A percentile compares a stretch with the other conserved stretches of the same genome.
These are phyloP conservation scores for Hetaerina americana DNA, from an alignment of 1,140 invertebrate genomes.

Conservation along the genomic window DNA sequence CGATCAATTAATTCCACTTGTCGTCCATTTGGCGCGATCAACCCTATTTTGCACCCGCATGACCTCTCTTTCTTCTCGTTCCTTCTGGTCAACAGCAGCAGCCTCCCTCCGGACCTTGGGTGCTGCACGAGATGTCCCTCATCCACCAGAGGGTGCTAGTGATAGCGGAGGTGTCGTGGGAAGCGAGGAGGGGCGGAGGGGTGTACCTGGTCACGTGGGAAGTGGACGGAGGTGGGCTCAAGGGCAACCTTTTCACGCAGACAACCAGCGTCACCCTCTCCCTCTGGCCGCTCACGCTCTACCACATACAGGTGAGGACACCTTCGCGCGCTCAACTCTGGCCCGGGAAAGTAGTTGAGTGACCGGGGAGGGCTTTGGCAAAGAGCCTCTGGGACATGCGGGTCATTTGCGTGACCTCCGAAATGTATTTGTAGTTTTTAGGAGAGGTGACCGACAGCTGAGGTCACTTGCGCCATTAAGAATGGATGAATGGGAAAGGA, in stretches of 20 bases:
- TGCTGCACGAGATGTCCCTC: constrained; percentile 18
- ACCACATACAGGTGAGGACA: constrained; percentile 54
- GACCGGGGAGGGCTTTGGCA: no score
- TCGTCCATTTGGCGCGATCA: no score
- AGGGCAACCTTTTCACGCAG: constrained; percentile 68
- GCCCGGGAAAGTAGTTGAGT: no score
- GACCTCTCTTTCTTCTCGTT: background rate
- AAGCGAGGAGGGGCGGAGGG: constrained; percentile 32
- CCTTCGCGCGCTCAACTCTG: no score
- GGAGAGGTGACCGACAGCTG: no score
- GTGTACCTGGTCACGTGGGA: constrained; percentile 72
- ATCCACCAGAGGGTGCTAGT: constrained; percentile 34
- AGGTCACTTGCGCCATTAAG: no score
- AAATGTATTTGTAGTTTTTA: no score
- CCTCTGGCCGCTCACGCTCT: constrained; percentile 64
- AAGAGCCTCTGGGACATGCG: no score
- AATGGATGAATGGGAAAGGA: no score
- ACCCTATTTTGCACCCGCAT: no score
- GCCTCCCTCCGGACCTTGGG: constrained; percentile 10
- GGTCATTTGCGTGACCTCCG: no score
- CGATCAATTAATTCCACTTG: no score
- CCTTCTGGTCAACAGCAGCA: background rate
- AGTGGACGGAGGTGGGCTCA: constrained; percentile 65
- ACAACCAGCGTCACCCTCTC: constrained; percentile 61
- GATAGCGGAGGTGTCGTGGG: constrained; percentile 62